Base-by-base conservation (phyloP, 2,888 invertebrate genomes). In the Odontocerum albicorne region DNA sequence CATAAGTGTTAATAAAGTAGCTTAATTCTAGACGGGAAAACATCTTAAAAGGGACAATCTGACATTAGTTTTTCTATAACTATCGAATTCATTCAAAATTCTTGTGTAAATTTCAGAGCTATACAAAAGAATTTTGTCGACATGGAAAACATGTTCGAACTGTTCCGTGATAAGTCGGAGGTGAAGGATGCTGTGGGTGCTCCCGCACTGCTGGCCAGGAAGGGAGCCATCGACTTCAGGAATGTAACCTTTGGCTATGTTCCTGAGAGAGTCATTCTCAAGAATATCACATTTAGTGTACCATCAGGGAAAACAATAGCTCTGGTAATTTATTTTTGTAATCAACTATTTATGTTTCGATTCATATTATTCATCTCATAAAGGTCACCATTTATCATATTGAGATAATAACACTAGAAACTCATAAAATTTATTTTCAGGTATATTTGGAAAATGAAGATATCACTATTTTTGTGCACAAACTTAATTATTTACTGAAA, bases 141-240 rank as follows among this genome's bases (percentile, higher is more conserved):
- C 68, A 98, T 98, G 98, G 98, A 99, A 73, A 98, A 98, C 72
- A 97, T 99, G 98, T 95, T 98, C 70, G 96, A 97, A 64, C 73
- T 99, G 59, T 79, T 99, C 66, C 83, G 88, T 32, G 92, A 94
- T 66, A 85, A 90, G 38, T 85, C 89, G 49, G 96, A 98, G 77
- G 85, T 97, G 17, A 79, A 85, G 2, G 96, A 98, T 73, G 84
- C 86, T 0, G 84, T 88, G 0, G 87, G 89, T 49, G 94, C 96
- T 6, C 82, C 83, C 0, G 83, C 85, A 0, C 70, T 97, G 42
- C 64, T 79, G 2, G 74, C 91, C 7, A 79, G 83, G 36, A 82
- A 83, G 49, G 92, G 91, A 13, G 80, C 79, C 39, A 86, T 99
- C 20, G 92, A 95, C 70, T 96, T 98, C 72, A 82, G 84, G 19